Conservation (phyloP, 2,113 vertebrate genomes). For the Notechis scutatus region DNA sequence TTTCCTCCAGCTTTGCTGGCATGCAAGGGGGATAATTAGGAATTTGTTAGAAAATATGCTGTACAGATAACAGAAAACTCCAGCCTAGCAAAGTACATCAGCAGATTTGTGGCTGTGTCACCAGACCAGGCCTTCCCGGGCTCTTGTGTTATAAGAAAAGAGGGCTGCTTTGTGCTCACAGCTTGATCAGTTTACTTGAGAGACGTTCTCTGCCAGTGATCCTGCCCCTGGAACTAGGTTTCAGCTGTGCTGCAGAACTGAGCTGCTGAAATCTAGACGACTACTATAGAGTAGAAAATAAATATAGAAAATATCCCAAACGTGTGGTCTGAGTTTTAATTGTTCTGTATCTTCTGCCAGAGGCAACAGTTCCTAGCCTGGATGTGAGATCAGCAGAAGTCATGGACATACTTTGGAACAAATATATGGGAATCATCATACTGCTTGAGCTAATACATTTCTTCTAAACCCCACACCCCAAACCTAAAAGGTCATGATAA, state of each 20-base stretch:
- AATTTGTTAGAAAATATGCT: background rate
- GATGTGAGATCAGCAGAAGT: background rate
- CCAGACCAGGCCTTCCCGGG: background rate
- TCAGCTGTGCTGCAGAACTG: background rate
- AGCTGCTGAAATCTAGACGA: background rate
- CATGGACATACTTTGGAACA: too few species aligned
- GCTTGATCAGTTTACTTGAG: background rate
- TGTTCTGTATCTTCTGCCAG: too few species aligned
- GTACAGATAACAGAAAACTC: background rate
- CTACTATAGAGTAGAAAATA: background rate
- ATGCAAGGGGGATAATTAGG: slow-evolving; percentile 1
- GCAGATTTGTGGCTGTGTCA: background rate
- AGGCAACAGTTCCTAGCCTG: background rate
- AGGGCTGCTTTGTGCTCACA: background rate
- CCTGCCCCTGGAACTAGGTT: background rate
- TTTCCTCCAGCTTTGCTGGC: background rate
- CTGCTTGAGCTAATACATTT: background rate
- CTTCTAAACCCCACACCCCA: background rate
- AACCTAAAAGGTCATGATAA: background rate
- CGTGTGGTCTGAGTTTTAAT: too few species aligned
- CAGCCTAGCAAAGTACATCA: background rate
- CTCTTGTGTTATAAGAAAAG: background rate
- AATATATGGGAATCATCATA: background rate
- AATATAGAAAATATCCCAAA: too few species aligned
- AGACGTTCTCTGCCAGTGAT: background rate